A percentile compares a stretch with the other conserved stretches of the same genome.
phyloP scores from a whole-genome alignment of 2,888 invertebrate species.

The Chymomyza procnemis region DNA sequence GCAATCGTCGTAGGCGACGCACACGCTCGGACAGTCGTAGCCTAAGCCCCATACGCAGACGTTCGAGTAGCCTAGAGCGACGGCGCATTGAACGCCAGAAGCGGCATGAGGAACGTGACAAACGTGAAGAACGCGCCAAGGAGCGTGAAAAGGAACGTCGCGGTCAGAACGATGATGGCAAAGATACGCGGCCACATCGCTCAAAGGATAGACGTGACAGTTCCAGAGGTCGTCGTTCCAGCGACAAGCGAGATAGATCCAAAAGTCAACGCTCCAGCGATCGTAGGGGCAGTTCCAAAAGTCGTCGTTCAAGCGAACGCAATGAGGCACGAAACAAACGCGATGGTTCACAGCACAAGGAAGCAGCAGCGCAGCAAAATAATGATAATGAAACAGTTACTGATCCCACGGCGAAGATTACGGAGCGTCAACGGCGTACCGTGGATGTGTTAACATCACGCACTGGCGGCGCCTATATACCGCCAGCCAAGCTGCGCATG shows the following conservation, averaged over 20 bases:
- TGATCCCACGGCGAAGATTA: conserved; percentile 73
- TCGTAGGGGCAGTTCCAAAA: not conserved
- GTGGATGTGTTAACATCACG: conserved; percentile 87
- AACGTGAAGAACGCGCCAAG: conserved; percentile 47
- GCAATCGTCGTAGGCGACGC: conserved; percentile 41
- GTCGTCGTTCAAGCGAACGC: not conserved
- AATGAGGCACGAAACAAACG: conserved; percentile 11
- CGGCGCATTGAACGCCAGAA: conserved; percentile 66
- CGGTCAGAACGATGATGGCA: conserved; percentile 11
- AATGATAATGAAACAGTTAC: conserved; percentile 61
- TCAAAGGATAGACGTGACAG: conserved; percentile 34
- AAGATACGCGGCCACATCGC: conserved; percentile 1
- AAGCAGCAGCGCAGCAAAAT: conserved; percentile 32
- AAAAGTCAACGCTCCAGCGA: not conserved
- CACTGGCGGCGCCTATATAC: conserved; percentile 98
- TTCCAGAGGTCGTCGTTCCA: conserved; percentile 15
- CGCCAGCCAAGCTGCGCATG: conserved; percentile 95
- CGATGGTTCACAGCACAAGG: not conserved
- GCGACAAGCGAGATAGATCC: not conserved
- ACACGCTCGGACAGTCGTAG: conserved; percentile 34
- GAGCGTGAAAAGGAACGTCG: conserved; percentile 60
- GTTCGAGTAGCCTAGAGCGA: conserved; percentile 68
- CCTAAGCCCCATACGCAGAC: conserved; percentile 44
- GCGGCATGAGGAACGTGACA: conserved; percentile 68
- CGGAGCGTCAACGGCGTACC: conserved; percentile 76